Conservation (phyloP, 2,888 invertebrate genomes). For the Ashinkailepas kermadecensis region DNA sequence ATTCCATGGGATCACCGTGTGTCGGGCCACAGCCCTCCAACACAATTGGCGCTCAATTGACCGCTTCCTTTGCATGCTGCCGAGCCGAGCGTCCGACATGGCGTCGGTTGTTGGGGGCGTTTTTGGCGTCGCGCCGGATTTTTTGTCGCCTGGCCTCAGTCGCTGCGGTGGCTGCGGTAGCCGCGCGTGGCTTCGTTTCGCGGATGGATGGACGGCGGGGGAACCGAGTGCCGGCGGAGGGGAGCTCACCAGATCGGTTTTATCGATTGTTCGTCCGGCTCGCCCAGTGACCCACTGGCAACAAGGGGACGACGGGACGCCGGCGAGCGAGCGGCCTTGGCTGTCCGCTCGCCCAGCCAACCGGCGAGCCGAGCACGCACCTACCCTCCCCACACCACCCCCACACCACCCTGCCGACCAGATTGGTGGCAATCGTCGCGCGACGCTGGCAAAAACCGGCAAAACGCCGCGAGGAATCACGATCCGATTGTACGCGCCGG, state of each 20-base stretch:
- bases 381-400: too few species aligned
- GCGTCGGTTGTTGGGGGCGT: not conserved
- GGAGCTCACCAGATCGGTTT: not conserved
- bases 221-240: not conserved
- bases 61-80: not conserved
- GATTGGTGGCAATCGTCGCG: slow-evolving; percentile 10
- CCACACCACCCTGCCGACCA: not conserved
- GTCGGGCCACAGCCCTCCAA: too few species aligned
- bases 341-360: too few species aligned
- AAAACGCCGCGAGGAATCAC: not conserved
- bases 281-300: slow-evolving; percentile 7
- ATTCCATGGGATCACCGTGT: too few species aligned
- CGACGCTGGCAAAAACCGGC: not conserved
- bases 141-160: not conserved
- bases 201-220: not conserved
- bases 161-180: not conserved
- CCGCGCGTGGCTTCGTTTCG: not conserved
- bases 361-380: too few species aligned
- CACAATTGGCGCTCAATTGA: not conserved
- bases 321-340: not conserved
- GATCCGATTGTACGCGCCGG: not conserved
- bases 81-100: not conserved
- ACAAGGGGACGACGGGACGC: not conserved
- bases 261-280: not conserved
- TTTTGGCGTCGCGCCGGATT: not conserved